Evolutionary conservation across 2,797 vertebrate genomes (phyloP).

Genomic region (Poeciliopsis presidionis): DNA sequence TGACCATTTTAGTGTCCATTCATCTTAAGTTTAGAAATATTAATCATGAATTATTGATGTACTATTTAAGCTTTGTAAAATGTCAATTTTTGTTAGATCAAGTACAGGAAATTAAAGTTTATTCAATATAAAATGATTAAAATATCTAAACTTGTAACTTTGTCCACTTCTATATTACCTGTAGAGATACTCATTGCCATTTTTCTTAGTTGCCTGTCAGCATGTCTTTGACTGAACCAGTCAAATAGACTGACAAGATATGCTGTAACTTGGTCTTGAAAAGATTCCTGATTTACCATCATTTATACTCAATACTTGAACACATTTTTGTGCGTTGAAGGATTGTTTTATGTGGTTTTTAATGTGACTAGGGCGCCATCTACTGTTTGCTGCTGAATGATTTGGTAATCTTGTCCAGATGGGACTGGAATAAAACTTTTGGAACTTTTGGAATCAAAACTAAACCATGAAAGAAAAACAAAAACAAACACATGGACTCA

Average conservation of each 20-base stretch:
- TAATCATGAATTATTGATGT: neutral
- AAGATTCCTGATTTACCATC: neutral
- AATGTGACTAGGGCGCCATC: conserved; percentile 50
- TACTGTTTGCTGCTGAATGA: conserved; percentile 44
- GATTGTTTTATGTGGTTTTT: neutral
- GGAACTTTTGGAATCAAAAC: neutral
- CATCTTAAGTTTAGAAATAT: neutral
- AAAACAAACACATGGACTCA: conserved; percentile 60
- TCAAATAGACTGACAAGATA: no score
- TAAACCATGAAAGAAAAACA: neutral
- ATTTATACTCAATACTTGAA: neutral
- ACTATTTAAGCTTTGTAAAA: neutral
- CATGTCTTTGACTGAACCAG: no score
- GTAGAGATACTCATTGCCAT: neutral
- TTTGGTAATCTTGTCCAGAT: neutral
- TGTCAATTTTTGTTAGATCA: neutral
- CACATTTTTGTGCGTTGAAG: neutral
- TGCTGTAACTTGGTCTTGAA: neutral
- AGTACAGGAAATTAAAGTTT: neutral
- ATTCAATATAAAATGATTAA: neutral
- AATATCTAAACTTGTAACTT: neutral
- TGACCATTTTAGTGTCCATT: neutral
- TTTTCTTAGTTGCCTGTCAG: neutral
- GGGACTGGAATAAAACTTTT: neutral
- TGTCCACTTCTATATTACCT: neutral